Conservation (phyloP, 2,888 invertebrate species). For the Pherbina coryleti region DNA sequence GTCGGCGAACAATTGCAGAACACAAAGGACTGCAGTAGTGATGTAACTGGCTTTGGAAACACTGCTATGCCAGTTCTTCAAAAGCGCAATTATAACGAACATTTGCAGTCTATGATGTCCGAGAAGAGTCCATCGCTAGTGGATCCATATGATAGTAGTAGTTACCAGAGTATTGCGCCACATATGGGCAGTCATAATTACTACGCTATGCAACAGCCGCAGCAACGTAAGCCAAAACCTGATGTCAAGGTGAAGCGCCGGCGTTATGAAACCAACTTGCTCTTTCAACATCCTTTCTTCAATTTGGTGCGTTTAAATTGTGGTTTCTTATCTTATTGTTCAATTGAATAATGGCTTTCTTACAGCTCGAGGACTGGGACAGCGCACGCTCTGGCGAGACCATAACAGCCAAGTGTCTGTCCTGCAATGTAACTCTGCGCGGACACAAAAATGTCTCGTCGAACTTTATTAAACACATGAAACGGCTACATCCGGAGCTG, state of each 20-base stretch:
- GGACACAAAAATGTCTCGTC: slow-evolving; percentile 51
- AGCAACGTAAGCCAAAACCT: not conserved
- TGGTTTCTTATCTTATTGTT: not conserved
- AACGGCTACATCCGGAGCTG: slow-evolving; percentile 49
- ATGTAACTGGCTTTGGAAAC: not conserved
- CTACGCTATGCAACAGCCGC: not conserved
- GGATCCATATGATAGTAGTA: not conserved
- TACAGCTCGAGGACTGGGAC: slow-evolving; percentile 37
- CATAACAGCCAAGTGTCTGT: slow-evolving; percentile 48
- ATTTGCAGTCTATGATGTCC: slow-evolving; percentile 4
- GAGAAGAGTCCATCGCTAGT: not conserved
- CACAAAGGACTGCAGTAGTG: not conserved
- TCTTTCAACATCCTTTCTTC: slow-evolving; percentile 52
- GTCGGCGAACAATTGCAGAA: not conserved
- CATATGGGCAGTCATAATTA: slow-evolving; percentile 5
- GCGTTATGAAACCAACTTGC: slow-evolving; percentile 44
- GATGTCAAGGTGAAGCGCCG: slow-evolving; percentile 44
- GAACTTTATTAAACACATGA: slow-evolving; percentile 53
- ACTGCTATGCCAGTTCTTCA: not conserved
- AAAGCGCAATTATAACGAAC: slow-evolving; percentile 34
- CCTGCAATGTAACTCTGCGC: slow-evolving; percentile 48
- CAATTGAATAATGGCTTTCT: not conserved
- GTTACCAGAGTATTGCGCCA: not conserved
- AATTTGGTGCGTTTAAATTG: slow-evolving; percentile 46
- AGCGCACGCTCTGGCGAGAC: slow-evolving; percentile 21